Conservation (phyloP, 2,888 invertebrate species). For the Amiota mariae region DNA sequence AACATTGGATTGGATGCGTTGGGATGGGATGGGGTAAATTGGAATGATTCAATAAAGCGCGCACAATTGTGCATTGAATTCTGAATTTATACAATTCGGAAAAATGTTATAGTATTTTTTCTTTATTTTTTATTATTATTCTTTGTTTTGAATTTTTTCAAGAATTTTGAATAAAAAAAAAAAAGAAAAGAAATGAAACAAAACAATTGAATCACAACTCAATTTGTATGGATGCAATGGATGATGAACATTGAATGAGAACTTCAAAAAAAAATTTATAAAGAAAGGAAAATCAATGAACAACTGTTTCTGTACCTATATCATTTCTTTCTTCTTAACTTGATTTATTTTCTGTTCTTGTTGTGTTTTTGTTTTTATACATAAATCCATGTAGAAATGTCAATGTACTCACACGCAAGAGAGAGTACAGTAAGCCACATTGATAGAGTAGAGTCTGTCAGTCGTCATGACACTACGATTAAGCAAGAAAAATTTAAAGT, state of each 20-base stretch:
- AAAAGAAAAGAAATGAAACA: not conserved
- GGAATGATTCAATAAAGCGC: not conserved
- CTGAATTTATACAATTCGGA: not conserved
- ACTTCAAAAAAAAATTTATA: not conserved
- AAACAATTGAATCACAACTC: not conserved
- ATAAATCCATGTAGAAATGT: slow-evolving; percentile 44
- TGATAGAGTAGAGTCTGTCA: slow-evolving; percentile 3
- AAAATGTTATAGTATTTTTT: too few relatives aligned
- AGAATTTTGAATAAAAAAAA: slow-evolving; percentile 4
- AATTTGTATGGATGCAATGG: not conserved
- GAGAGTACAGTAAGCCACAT: not conserved
- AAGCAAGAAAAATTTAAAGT: not conserved
- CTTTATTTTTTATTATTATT: slow-evolving; percentile 3
- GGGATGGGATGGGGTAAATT: too few relatives aligned
- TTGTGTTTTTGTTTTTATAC: slow-evolving; percentile 14
- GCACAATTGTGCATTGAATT: slow-evolving; percentile 12
- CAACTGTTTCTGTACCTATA: not conserved
- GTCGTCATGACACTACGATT: not conserved
- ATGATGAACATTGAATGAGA: not conserved
- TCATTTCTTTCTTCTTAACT: not conserved
- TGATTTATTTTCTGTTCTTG: not conserved
- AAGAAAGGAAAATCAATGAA: not conserved
- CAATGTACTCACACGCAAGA: slow-evolving; percentile 27
- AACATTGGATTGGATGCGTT: too few relatives aligned
- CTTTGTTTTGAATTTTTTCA: not conserved